These are phyloP conservation scores for Mycalesis mineus DNA, from an alignment of 2,888 invertebrate genomes.

Conservation along the genomic window DNA sequence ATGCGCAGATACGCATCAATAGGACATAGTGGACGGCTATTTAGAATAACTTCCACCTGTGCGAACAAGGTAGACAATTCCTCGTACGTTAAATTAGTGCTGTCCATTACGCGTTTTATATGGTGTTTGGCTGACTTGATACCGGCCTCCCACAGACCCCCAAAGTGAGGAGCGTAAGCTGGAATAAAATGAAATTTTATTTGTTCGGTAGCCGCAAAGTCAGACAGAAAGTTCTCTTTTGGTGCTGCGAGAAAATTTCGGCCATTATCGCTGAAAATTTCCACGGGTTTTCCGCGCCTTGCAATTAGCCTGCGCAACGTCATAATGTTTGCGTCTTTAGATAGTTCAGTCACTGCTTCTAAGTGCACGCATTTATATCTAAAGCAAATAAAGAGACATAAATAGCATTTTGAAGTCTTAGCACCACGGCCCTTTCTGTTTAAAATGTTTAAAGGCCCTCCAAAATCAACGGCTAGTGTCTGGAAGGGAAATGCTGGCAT, in stretches of 20 bases:
- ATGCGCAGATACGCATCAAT: too few species aligned
- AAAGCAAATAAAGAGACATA: too few species aligned
- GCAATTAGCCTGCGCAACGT: too few species aligned
- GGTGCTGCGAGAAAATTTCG: background rate
- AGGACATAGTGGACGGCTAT: constrained; percentile 21
- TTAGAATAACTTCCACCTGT: constrained; percentile 25
- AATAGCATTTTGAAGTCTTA: constrained; percentile 6
- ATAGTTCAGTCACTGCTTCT: too few species aligned
- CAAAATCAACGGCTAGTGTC: constrained; percentile 19
- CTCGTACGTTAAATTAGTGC: constrained; percentile 24
- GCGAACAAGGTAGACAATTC: constrained; percentile 20
- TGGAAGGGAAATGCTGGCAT: constrained; percentile 28
- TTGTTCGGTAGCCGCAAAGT: background rate
- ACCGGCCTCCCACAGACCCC: too few species aligned
- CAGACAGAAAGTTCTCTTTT: background rate
- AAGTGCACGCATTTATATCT: too few species aligned
- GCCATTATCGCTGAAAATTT: background rate
- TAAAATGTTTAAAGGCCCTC: constrained; percentile 18
- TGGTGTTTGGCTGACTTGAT: constrained; percentile 15
- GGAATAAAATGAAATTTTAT: too few species aligned
- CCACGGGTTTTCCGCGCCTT: too few species aligned
- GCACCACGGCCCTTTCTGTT: constrained; percentile 21
- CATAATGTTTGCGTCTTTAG: too few species aligned
- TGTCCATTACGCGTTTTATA: constrained; percentile 21
- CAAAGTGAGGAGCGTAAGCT: too few species aligned